Percentiles rank a stretch among this genome's conserved stretches.
These are phyloP conservation scores for Bradypodion ventrale DNA, from an alignment of 2,797 vertebrate species.

Conservation along the genomic window DNA sequence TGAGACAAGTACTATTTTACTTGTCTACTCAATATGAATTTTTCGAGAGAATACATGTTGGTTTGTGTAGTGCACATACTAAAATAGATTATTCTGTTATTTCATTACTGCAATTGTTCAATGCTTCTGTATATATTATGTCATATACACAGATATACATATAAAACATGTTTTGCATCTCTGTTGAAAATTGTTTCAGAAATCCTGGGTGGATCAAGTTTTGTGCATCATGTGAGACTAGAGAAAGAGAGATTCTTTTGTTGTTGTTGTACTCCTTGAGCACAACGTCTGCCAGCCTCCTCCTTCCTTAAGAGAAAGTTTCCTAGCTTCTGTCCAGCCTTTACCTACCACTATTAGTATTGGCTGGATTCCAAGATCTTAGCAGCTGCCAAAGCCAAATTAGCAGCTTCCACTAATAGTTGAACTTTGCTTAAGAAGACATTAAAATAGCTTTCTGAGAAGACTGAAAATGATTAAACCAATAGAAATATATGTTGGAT, in stretches of 20 bases:
- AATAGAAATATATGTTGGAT: background rate
- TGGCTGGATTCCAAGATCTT: background rate
- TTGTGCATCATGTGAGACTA: accelerated
- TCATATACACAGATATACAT: no score
- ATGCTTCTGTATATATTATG: no score
- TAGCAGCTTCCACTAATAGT: conserved; percentile 17
- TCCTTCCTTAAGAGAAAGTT: conserved; percentile 6
- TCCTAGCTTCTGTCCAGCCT: conserved; percentile 2
- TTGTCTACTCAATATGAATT: background rate
- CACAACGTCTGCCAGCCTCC: conserved; percentile 3
- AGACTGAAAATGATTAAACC: conserved; percentile 32
- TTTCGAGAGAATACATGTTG: background rate
- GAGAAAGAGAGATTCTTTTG: background rate
- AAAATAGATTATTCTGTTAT: no score
- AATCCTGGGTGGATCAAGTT: background rate
- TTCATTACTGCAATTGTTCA: no score
- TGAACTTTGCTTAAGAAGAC: background rate
- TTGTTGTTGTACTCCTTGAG: background rate
- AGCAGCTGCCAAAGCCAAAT: background rate
- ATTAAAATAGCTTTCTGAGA: conserved; percentile 26
- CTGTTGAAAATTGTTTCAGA: background rate
- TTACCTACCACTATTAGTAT: conserved; percentile 14
- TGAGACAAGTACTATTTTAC: background rate
- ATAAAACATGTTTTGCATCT: conserved; percentile 12
- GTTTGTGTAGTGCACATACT: no score